A percentile compares a stretch with the other conserved stretches of the same genome.
phyloP scores from a whole-genome alignment of 2,797 vertebrate species.

The Lophius americanus region DNA sequence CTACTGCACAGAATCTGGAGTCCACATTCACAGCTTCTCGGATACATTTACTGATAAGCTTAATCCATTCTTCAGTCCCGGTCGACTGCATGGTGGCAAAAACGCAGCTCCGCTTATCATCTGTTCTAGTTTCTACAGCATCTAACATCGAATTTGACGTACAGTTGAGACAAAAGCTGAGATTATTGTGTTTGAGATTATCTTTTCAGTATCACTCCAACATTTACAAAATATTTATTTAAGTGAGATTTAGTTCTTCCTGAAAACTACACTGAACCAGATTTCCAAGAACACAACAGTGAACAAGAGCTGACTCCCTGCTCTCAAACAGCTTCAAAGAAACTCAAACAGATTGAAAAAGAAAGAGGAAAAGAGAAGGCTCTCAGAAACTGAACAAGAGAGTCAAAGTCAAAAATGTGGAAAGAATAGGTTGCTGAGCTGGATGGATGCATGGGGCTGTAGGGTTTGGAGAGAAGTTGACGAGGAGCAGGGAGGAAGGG shows the following conservation, averaged over 20 bases:
- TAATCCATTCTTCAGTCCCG: constrained; percentile 81
- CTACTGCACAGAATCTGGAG: constrained; percentile 77
- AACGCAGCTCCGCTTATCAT: constrained; percentile 78
- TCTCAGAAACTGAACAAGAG: constrained; percentile 69
- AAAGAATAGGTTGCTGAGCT: constrained; percentile 71
- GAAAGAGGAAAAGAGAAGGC: constrained; percentile 62
- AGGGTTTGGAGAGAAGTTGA: constrained; percentile 71
- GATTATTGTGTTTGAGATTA: background rate
- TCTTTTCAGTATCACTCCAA: background rate
- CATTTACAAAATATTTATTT: constrained; percentile 35
- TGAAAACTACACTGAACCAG: constrained; percentile 26
- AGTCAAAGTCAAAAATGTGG: constrained; percentile 67
- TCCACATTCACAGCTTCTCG: constrained; percentile 81
- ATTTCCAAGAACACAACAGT: constrained; percentile 25
- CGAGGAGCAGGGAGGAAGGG: constrained; percentile 69
- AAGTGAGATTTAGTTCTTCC: constrained; percentile 2
- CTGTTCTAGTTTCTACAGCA: constrained; percentile 77
- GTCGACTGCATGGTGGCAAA: constrained; percentile 75
- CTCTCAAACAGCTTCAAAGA: constrained; percentile 61
- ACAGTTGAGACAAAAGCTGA: background rate
- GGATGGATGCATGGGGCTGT: constrained; percentile 60
- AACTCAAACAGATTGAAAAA: constrained; percentile 64
- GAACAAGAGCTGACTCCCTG: constrained; percentile 41
- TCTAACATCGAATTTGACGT: constrained; percentile 45
- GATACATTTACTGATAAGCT: constrained; percentile 80